Conservation (phyloP, 2,113 vertebrate genomes). For the Chaenocephalus aceratus region DNA sequence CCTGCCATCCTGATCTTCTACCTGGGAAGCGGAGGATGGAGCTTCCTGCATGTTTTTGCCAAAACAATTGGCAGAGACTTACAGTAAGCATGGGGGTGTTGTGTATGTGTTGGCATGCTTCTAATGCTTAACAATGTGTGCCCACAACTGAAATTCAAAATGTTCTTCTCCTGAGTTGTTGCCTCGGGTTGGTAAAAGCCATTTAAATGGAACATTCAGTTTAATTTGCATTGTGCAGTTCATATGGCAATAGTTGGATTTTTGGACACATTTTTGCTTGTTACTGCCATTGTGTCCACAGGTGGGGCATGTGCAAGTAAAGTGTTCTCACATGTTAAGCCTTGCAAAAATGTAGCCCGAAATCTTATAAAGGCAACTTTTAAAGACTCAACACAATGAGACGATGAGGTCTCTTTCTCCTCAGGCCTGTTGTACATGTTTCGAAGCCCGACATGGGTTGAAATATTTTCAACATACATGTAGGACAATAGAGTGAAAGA, state of each 20-base stretch:
- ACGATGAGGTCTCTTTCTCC: neutral
- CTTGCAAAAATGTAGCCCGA: neutral
- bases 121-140: neutral
- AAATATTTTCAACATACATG: slow-evolving; percentile 15
- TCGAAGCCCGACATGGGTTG: neutral
- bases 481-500: slow-evolving; percentile 16
- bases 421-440: slow-evolving; percentile 38
- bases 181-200: too few relatives aligned
- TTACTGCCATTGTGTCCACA: neutral
- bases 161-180: too few relatives aligned
- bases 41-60: slow-evolving; percentile 86
- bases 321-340: neutral
- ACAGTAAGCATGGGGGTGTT: slow-evolving; percentile 85
- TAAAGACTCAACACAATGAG: neutral
- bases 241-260: neutral
- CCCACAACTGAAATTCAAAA: too few relatives aligned
- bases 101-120: neutral
- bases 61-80: slow-evolving; percentile 91
- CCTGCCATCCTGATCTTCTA: slow-evolving; percentile 90
- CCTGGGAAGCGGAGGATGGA: slow-evolving; percentile 93
- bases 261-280: neutral
- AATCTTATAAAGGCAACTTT: neutral
- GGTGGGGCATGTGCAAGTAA: neutral
- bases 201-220: too few relatives aligned
- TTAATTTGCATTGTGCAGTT: too few relatives aligned